phyloP scores from a whole-genome alignment of 1,140 invertebrate species.

The Melanaphis sacchari region DNA sequence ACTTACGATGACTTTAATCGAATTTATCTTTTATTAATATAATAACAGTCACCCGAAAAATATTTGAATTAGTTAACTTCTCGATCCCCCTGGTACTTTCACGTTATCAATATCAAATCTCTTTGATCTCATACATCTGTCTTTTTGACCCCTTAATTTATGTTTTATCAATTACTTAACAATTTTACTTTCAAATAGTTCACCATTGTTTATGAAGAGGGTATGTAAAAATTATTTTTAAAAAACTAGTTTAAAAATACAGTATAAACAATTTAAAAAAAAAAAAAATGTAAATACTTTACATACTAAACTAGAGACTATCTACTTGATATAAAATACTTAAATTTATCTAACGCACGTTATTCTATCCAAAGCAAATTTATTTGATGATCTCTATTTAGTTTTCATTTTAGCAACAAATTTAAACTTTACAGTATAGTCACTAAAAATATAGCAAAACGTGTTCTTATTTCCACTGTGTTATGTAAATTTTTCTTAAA shows the following conservation, averaged over 20 bases:
- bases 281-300: not conserved
- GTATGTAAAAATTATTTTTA: not conserved
- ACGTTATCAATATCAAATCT: not conserved
- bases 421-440: not conserved
- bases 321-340: not conserved
- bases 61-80: not conserved
- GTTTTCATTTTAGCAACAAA: not conserved
- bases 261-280: not conserved
- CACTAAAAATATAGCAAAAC: not conserved
- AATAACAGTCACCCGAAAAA: conserved; percentile 17
- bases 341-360: not conserved
- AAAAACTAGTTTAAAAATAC: not conserved
- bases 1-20: conserved; percentile 26
- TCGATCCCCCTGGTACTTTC: not conserved
- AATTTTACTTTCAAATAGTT: not conserved
- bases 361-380: not conserved
- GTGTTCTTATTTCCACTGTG: not conserved
- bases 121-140: not conserved
- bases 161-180: not conserved
- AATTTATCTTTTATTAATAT: conserved; percentile 33
- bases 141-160: not conserved
- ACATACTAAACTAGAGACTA: not conserved
- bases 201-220: not conserved
- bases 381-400: not conserved
- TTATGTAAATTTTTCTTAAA: not conserved